Evolutionary conservation across 2,888 invertebrate species (phyloP), one percentile per base, ranked within the genome.

Genomic region (Nymphalis c-album): DNA sequence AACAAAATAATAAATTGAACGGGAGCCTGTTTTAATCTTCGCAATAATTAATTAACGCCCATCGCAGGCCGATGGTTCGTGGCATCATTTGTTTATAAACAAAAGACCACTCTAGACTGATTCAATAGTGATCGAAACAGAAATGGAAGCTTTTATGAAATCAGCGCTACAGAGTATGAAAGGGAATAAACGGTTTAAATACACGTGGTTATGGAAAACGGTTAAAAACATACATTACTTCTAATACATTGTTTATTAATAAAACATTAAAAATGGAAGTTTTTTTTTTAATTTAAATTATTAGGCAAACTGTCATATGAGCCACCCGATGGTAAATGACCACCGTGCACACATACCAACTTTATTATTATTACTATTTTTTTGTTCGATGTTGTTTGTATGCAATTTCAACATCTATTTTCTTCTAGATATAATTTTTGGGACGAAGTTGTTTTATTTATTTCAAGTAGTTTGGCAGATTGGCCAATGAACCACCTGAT

Each of bases 11-110:
- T 68, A 59, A 64, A 60, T 55, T 50, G 55, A 57, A 64, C 51
- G 7, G n/a, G 66, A 57, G 26, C 57, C 35, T 55, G 55, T 64
- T 67, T 64, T 70, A 67, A 64, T 67, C 59, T 58, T 59, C 31
- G 57, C 48, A 22, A 58, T 73, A 74, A 75, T 75, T 75, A 75
- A 75, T 75, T 67, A 72, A 72, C 71, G 74, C 69, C 75, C 72
- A 74, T 68, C 68, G 62, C 75, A 73, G 69, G 48, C 61, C 63
- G 63, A 58, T 67, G 62, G 57, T 65, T 66, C 64, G 45, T 50
- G 64, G 60, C 68, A 66, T 63, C 71, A 64, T 75, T 76, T 75
- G 74, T 71, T 67, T 67, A 72, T 69, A 74, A 71, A 76, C 76
- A 75, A 76, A 73, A 67, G 59, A 46, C 63, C 70, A 71, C 75